Conservation (phyloP, 2,797 vertebrate genomes). For the Apogon hyalosoma region DNA sequence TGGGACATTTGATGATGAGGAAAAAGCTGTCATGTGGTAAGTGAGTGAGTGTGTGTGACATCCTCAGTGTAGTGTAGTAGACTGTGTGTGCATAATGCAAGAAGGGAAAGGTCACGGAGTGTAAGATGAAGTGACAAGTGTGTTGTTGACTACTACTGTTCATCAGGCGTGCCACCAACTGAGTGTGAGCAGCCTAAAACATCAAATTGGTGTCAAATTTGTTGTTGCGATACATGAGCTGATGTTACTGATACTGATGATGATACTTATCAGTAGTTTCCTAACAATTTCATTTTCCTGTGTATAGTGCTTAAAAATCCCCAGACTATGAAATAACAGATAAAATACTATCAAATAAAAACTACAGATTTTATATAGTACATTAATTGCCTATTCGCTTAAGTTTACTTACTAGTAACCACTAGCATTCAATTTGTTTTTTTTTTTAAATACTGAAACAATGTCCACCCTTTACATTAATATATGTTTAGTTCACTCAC, state of each 20-base stretch:
- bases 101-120: too few relatives aligned
- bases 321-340: too few relatives aligned
- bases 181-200: neutral
- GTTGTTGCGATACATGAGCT: too few relatives aligned
- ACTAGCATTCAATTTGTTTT: neutral
- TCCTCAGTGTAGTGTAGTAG: conserved; percentile 16
- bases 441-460: neutral
- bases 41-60: conserved; percentile 8
- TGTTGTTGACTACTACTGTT: neutral
- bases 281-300: too few relatives aligned
- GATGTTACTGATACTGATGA: too few relatives aligned
- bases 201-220: neutral
- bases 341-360: too few relatives aligned
- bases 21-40: conserved; percentile 16
- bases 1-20: neutral
- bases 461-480: neutral
- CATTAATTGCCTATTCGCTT: neutral
- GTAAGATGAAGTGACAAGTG: neutral
- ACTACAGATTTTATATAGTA: too few relatives aligned
- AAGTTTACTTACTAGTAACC: neutral
- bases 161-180: neutral
- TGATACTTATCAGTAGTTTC: too few relatives aligned
- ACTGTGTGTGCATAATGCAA: neutral
- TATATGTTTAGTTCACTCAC: neutral
- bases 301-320: too few relatives aligned